Percentiles rank a stretch among this genome's conserved stretches.
Conservation (phyloP, 2,888 invertebrate species). For the Trissonchulus latispiculum region DNA sequence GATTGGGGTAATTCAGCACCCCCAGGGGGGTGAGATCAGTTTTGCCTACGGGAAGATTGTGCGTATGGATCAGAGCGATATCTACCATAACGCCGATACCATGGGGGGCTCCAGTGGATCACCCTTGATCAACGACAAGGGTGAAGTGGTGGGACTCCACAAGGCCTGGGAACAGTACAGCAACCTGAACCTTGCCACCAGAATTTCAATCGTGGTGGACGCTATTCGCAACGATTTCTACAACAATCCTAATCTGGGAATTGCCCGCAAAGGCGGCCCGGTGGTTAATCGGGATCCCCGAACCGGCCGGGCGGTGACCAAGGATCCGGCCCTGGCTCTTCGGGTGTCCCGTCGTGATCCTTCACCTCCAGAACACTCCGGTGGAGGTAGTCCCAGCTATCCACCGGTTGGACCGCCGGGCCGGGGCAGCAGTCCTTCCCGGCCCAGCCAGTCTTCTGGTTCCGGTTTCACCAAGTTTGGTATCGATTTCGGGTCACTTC, state of each 20-base stretch:
- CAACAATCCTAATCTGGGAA: constrained; percentile 14
- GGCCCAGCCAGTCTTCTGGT: neutral
- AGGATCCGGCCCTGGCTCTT: constrained; percentile 11
- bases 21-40: constrained; percentile 13
- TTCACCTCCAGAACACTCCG: neutral
- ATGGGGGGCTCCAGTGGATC: constrained; percentile 16
- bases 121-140: constrained; percentile 16
- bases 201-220: neutral
- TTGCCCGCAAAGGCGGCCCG: constrained; percentile 5
- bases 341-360: neutral
- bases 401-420: neutral
- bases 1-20: constrained; percentile 15
- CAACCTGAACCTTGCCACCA: constrained; percentile 14
- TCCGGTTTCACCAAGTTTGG: neutral
- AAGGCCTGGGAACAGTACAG: constrained; percentile 5
- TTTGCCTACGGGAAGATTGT: constrained; percentile 14
- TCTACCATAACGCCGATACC: constrained; percentile 17
- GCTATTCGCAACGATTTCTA: constrained; percentile 3
- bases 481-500: neutral
- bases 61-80: neutral
- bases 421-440: neutral
- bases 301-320: constrained; percentile 6
- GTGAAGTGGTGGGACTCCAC: constrained; percentile 13
- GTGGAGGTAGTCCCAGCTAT: neutral
- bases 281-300: constrained; percentile 13